Percentiles rank a stretch among this genome's conserved stretches.
Evolutionary conservation across 2,888 invertebrate genomes (phyloP).

Genomic region (Drosophila pegasa): DNA sequence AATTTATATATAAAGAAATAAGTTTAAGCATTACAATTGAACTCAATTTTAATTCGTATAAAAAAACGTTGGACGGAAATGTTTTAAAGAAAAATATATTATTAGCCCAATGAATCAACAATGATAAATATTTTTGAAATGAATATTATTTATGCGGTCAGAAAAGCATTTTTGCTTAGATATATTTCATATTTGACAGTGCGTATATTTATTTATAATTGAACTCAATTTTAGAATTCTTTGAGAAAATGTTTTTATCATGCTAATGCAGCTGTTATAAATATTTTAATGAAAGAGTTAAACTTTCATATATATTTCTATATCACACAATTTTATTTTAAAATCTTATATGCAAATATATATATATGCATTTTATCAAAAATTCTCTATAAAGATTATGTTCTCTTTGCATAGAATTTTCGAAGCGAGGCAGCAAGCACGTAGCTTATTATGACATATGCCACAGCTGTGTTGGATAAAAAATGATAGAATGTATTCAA

Average conservation of each 20-base stretch:
- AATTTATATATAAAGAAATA: slow-evolving; percentile 2
- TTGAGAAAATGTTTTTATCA: not conserved
- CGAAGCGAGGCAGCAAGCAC: not conserved
- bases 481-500: not conserved
- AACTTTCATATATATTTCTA: not conserved
- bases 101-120: slow-evolving; percentile 6
- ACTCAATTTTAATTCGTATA: slow-evolving; percentile 6
- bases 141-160: not conserved
- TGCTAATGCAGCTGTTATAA: not conserved
- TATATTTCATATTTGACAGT: slow-evolving; percentile 9
- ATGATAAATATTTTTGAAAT: not conserved
- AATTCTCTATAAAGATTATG: not conserved
- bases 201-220: not conserved
- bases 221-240: not conserved
- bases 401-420: slow-evolving; percentile 1
- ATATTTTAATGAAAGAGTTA: not conserved
- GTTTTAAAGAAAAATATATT: not conserved
- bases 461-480: slow-evolving; percentile 4
- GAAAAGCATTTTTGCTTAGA: not conserved
- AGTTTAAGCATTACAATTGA: not conserved
- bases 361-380: not conserved
- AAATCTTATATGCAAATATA: not conserved
- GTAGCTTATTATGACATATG: slow-evolving; percentile 5
- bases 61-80: not conserved
- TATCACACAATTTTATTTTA: not conserved